A percentile compares a stretch with the other conserved stretches of the same genome.
Evolutionary conservation across 2,888 invertebrate genomes (phyloP).

Genomic region (Celastrina argiolus): DNA sequence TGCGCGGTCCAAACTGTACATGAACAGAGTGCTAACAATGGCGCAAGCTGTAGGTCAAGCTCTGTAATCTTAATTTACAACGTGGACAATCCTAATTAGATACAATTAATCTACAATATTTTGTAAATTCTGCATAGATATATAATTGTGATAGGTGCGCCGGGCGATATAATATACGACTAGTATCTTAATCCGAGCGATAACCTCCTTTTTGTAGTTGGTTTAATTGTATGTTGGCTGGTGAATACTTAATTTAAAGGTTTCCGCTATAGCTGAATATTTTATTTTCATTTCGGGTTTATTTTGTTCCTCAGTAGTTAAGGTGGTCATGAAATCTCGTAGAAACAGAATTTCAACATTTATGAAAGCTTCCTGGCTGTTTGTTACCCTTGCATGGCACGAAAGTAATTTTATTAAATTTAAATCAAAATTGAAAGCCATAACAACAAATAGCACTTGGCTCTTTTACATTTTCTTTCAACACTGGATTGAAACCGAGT

Average conservation of each 20-base stretch:
- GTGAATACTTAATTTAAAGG: conserved; percentile 1
- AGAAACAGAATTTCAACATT: not conserved
- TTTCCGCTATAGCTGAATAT: not conserved
- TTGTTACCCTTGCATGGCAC: too few species aligned
- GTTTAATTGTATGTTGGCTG: not conserved
- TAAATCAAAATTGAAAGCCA: not conserved
- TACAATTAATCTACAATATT: not conserved
- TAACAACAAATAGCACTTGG: not conserved
- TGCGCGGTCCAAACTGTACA: too few species aligned
- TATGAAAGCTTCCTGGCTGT: not conserved
- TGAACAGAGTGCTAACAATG: too few species aligned
- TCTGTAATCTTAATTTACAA: too few species aligned
- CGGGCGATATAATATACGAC: not conserved
- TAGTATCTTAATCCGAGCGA: conserved; percentile 6
- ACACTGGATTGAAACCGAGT: not conserved
- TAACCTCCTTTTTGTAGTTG: not conserved
- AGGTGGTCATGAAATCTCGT: not conserved
- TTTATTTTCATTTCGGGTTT: not conserved
- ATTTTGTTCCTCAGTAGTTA: not conserved
- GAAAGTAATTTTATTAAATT: too few species aligned
- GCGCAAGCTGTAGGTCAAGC: too few species aligned
- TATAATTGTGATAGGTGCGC: not conserved
- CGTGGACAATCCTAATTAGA: not conserved
- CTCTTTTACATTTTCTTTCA: not conserved
- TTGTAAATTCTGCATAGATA: not conserved